Conservation (phyloP, 2,797 vertebrate genomes). For the Melanotaenia pygmaea region DNA sequence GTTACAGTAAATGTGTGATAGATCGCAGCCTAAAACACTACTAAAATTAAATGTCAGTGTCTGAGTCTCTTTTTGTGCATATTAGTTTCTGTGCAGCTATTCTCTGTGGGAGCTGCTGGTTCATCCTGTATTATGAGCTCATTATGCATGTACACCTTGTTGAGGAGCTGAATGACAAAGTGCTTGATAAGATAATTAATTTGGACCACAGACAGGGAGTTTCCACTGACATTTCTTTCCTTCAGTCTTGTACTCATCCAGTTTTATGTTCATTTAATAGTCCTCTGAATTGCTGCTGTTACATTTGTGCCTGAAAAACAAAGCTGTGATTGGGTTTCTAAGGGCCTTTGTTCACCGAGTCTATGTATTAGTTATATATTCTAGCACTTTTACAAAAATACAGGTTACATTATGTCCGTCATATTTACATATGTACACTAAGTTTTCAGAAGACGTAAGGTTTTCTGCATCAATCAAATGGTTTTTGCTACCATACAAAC, state of each 20-base stretch:
- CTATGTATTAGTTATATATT: neutral
- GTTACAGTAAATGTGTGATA: neutral
- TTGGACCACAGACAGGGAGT: neutral
- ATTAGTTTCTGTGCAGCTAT: neutral
- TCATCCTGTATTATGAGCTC: constrained; percentile 24
- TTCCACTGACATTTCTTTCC: constrained; percentile 43
- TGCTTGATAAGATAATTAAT: constrained; percentile 59
- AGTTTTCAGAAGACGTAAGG: neutral
- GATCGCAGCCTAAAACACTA: neutral
- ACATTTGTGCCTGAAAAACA: neutral
- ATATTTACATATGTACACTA: neutral
- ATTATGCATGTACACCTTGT: constrained; percentile 47
- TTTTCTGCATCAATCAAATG: neutral
- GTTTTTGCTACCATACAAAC: neutral
- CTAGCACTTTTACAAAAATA: too few species aligned
- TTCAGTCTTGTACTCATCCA: constrained; percentile 4
- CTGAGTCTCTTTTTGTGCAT: neutral
- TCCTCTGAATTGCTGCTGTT: constrained; percentile 17
- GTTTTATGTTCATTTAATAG: constrained; percentile 18
- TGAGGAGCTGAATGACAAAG: constrained; percentile 33
- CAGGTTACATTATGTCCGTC: neutral
- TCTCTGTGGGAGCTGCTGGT: constrained; percentile 5
- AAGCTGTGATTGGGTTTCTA: neutral
- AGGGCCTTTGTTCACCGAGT: neutral
- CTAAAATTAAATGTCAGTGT: neutral